Conservation (phyloP, 2,797 vertebrate genomes). For the Cossypha heuglini region DNA sequence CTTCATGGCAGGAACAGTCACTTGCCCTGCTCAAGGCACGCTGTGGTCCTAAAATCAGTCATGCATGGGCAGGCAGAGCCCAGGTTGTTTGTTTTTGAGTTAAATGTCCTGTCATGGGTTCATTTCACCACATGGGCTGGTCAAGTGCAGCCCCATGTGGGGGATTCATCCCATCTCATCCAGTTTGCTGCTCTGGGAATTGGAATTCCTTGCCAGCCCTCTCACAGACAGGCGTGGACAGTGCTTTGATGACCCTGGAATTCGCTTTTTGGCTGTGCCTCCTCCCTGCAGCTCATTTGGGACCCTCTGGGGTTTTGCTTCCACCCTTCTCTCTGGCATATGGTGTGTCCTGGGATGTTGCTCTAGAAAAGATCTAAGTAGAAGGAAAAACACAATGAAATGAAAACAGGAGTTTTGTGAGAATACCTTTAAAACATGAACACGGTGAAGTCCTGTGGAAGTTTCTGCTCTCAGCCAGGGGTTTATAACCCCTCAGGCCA, state of each 20-base stretch:
- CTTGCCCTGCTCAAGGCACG: neutral
- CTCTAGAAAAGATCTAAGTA: neutral
- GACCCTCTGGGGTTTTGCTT: neutral
- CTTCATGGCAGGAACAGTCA: neutral
- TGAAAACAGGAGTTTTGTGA: neutral
- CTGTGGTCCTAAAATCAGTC: neutral
- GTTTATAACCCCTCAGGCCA: neutral
- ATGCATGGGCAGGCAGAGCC: neutral
- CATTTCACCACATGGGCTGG: fast-evolving
- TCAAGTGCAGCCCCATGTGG: neutral
- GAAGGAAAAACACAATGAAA: neutral
- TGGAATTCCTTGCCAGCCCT: neutral
- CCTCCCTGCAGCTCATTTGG: neutral
- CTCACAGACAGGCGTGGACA: neutral
- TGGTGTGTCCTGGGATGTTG: neutral
- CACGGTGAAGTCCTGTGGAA: neutral
- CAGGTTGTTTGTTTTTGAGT: neutral
- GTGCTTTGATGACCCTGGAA: neutral
- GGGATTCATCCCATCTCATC: neutral
- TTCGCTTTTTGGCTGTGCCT: neutral
- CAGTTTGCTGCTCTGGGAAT: neutral
- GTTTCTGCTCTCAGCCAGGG: neutral
- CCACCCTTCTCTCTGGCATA: neutral
- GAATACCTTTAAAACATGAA: neutral
- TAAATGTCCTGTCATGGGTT: neutral